Percentiles rank a stretch among this genome's conserved stretches.
These are phyloP conservation scores for Esox masquinongy DNA, from an alignment of 2,797 vertebrate species.

Conservation along the genomic window DNA sequence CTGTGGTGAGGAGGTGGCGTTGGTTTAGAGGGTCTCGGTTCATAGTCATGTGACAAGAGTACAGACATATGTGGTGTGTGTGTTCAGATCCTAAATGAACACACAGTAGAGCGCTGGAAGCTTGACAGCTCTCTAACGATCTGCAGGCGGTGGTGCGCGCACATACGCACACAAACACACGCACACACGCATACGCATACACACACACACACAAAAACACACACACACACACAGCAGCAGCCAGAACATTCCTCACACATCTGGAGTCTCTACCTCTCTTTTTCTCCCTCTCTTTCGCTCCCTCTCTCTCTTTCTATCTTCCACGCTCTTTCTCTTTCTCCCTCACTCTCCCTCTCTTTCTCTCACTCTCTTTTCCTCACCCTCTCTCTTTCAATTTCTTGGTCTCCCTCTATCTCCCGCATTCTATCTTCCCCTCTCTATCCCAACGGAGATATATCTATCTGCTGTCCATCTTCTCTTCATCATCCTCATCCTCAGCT, in stretches of 20 bases:
- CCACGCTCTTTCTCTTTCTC: slow-evolving; percentile 50
- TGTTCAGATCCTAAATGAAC: slow-evolving; percentile 58
- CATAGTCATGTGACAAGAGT: slow-evolving; percentile 1
- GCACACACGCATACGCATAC: not conserved
- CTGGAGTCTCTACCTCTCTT: slow-evolving; percentile 72
- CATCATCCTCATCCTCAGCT: slow-evolving; percentile 64
- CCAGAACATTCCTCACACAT: slow-evolving; percentile 84
- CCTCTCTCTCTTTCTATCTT: not conserved
- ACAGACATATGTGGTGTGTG: slow-evolving; percentile 1
- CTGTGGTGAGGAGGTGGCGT: slow-evolving; percentile 41
- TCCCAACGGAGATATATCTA: too few species aligned
- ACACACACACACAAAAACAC: not conserved
- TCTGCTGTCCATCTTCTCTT: slow-evolving; percentile 76
- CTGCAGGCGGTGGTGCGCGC: slow-evolving; percentile 68
- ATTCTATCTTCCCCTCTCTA: slow-evolving; percentile 20
- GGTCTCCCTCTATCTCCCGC: slow-evolving; percentile 18
- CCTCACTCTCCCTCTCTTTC: not conserved
- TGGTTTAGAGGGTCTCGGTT: slow-evolving; percentile 24
- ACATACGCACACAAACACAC: too few species aligned
- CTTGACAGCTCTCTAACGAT: slow-evolving; percentile 75
- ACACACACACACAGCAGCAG: slow-evolving; percentile 54
- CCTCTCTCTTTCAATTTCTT: not conserved
- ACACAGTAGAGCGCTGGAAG: slow-evolving; percentile 70
- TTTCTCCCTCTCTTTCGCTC: slow-evolving; percentile 43
- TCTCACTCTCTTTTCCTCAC: too few species aligned